Base-by-base conservation (phyloP, 2,113 vertebrate genomes). In the Charadrius vociferus region DNA sequence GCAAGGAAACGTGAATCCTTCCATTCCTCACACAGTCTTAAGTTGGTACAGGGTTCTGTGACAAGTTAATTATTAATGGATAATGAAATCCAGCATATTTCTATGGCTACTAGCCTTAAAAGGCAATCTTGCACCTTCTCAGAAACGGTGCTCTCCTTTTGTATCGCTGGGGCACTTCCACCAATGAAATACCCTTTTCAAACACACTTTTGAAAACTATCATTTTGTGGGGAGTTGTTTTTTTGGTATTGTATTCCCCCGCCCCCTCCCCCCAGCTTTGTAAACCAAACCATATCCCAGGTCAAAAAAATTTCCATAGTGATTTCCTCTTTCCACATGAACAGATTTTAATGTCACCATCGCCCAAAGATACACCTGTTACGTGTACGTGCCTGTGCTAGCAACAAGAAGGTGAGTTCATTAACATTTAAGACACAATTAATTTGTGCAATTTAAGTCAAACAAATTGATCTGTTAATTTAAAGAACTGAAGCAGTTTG, bases 11-110 rank as follows among this genome's bases (percentile, higher is more conserved):
- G 90, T 81, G 84, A 95, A 96, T 95, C 97, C 95, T 98, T 91
- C 91, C 94, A 97, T 83, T 90, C 75, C 88, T 73, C 78, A 85
- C 83, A 98, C 98, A 98, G 98, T 98, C 98, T 77, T 98, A 98
- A 98, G 96, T 98, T 98, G 98, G 98, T 98, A 98, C 98, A 98
- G 98, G 98, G 97, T 97, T 97, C 96, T 96, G 75, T 86, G 88
- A 95, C 88, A 39, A 59, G 55, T 58, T 53, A 52, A 62, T 47
- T 72, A 65, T 21, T 84, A 37, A 83, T 12, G 45, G 61, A 26
- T 37, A 81, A 95, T 26, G 94, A 86, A 91, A 83, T 49, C 84
- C 62, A 97, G 71, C 61, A 47, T 27, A 43, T 43, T 55, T 93
- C 61, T 67, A 45, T 27, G 92, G 88, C 32, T 23, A 9, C 78